Evolutionary conservation across 2,113 vertebrate species (phyloP), one percentile per base, ranked within the genome.

Genomic region (Chaetura pelagica): DNA sequence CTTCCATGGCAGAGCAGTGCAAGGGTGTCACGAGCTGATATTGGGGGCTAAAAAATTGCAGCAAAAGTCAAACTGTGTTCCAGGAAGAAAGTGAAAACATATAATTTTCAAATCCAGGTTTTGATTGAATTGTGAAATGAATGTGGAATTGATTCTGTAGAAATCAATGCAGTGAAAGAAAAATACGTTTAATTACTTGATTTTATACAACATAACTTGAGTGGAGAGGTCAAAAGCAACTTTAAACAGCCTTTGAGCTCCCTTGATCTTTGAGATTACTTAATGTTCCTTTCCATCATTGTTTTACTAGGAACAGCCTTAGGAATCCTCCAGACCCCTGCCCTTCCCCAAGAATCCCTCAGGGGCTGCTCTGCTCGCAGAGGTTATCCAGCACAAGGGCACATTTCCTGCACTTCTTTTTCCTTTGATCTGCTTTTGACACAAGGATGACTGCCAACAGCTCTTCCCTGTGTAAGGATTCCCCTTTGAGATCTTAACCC

Each of bases 361-460:
- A 7, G 55, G 88, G 83, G 46, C 26, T 90, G 38, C 48, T 80
- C 75, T 84, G 38, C 34, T 59, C 46, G 68, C 52, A 55, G 48
- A 77, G 67, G 35, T 69, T 83, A 44, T 67, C 57, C 57, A 78
- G 79, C 72, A 93, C 48, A 86, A 90, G 90, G 46, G 9, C 80
- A 84, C 52, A 67, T 76, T 95, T 97, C 51, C 80, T 78, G 32
- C 17, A 4, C 32, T 76, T 62, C 62, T 87, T 73, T 84, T 75
- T 54, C 24, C 73, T 81, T 93, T 94, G 55, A 86, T 95, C 91
- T 84, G 7, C 80, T 94, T 92, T 84, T 81, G 79, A 93, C 94
- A 89, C 52, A 61, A 84, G 34, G 23, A 71, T 72, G 68, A 81
- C 22, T 81, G 76, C 55, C 86, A 93, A 52, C 38, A 82, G 57